A percentile compares a stretch with the other conserved stretches of the same genome.
Evolutionary conservation across 2,797 vertebrate species (phyloP).

Genomic region (Pelochelys cantorii): DNA sequence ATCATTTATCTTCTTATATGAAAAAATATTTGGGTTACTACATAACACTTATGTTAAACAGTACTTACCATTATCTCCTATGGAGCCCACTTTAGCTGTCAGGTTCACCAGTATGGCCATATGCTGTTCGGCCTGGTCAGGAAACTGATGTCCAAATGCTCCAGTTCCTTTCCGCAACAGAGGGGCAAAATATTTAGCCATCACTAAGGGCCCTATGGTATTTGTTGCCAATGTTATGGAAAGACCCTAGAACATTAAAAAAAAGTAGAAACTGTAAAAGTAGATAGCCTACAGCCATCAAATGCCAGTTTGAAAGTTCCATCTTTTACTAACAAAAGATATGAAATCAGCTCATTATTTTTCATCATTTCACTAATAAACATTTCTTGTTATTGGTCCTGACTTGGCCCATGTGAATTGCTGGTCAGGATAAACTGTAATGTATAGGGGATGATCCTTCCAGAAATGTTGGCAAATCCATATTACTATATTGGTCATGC

Average conservation of each 20-base stretch:
- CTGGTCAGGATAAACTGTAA: neutral
- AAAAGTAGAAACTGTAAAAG: neutral
- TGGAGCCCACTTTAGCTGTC: conserved; percentile 81
- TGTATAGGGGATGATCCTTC: neutral
- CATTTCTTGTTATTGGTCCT: neutral
- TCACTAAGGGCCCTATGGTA: conserved; percentile 77
- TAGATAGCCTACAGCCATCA: neutral
- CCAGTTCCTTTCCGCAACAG: conserved; percentile 80
- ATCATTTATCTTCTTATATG: neutral
- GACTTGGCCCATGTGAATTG: neutral
- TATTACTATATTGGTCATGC: neutral
- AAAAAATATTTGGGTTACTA: neutral
- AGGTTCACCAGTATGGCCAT: conserved; percentile 78
- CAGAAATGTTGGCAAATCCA: neutral
- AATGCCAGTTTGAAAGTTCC: neutral
- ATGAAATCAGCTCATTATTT: neutral
- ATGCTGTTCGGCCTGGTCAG: conserved; percentile 77
- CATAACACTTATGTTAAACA: neutral
- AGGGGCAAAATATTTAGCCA: conserved; percentile 82
- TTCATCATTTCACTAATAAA: neutral
- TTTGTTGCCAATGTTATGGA: conserved; percentile 78
- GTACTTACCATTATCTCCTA: conserved; percentile 79
- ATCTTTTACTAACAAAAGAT: neutral
- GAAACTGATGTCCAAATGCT: conserved; percentile 75
- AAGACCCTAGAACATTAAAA: conserved; percentile 67